Conservation (phyloP, 1,140 invertebrate genomes). For the Sycobia sp. region DNA sequence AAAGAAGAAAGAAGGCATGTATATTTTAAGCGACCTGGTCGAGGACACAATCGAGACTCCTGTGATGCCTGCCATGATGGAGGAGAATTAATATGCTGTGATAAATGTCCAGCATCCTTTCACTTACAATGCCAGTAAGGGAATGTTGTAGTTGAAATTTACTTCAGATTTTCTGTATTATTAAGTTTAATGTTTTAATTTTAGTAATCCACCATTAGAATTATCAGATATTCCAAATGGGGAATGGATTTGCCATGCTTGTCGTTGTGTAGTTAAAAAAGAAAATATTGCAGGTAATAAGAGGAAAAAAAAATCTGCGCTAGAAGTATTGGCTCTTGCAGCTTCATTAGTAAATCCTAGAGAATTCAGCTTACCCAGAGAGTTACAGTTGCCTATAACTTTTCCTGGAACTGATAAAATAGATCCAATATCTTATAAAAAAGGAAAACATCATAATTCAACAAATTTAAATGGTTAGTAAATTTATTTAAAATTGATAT, state of each 20-base stretch:
- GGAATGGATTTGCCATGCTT: constrained; percentile 88
- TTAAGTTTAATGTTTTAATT: constrained; percentile 1
- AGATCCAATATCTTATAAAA: constrained; percentile 51
- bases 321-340: constrained; percentile 79
- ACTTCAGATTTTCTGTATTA: neutral
- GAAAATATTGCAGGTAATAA: constrained; percentile 46
- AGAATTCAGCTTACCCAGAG: constrained; percentile 84
- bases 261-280: constrained; percentile 62
- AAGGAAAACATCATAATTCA: constrained; percentile 47
- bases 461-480: constrained; percentile 47
- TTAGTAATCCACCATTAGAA: constrained; percentile 86
- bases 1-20: constrained; percentile 73
- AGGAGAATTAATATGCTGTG: constrained; percentile 94
- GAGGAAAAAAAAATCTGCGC: constrained; percentile 65
- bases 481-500: too few species aligned
- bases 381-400: constrained; percentile 75
- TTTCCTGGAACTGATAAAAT: constrained; percentile 83
- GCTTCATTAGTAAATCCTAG: constrained; percentile 83
- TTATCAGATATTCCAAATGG: constrained; percentile 88
- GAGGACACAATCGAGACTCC: constrained; percentile 90
- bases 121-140: constrained; percentile 90
- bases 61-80: constrained; percentile 93
- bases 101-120: constrained; percentile 92
- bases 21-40: constrained; percentile 83
- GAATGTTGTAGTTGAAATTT: constrained; percentile 47